A percentile compares a stretch with the other conserved stretches of the same genome.
Evolutionary conservation across 2,797 vertebrate genomes (phyloP).

Genomic region (Clamator glandarius): DNA sequence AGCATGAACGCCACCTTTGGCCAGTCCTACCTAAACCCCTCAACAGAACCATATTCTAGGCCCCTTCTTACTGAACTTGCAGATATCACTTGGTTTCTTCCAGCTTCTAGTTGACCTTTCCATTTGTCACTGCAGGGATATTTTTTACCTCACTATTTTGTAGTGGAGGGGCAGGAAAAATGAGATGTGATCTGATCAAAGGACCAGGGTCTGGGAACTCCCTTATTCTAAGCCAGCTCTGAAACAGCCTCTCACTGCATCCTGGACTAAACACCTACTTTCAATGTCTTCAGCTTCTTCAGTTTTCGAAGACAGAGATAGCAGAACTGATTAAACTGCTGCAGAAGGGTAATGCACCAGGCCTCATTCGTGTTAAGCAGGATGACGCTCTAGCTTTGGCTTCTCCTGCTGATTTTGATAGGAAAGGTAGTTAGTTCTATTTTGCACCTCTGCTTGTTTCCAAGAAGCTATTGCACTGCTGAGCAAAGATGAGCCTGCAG

Average conservation of each 20-base stretch:
- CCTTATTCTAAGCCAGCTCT: neutral
- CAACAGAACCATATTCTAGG: neutral
- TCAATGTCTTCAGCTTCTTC: neutral
- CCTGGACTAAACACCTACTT: neutral
- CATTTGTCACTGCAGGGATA: neutral
- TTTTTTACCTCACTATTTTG: neutral
- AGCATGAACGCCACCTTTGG: neutral
- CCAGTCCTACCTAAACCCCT: neutral
- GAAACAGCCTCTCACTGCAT: neutral
- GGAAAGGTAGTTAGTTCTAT: conserved; percentile 47
- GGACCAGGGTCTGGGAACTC: neutral
- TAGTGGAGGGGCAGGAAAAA: neutral
- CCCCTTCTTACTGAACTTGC: neutral
- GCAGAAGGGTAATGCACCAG: neutral
- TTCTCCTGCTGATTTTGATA: conserved; percentile 51
- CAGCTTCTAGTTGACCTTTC: neutral
- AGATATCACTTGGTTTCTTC: neutral
- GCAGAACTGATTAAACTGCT: neutral
- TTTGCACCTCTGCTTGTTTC: conserved; percentile 60
- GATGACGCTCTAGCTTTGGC: conserved; percentile 5
- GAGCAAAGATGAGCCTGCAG: conserved; percentile 53
- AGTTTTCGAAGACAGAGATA: neutral
- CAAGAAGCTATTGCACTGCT: conserved; percentile 45
- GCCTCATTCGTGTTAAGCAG: neutral
- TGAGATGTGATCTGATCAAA: neutral